Evolutionary conservation across 2,888 invertebrate genomes (phyloP).

Genomic region (Oeneis ivallda): DNA sequence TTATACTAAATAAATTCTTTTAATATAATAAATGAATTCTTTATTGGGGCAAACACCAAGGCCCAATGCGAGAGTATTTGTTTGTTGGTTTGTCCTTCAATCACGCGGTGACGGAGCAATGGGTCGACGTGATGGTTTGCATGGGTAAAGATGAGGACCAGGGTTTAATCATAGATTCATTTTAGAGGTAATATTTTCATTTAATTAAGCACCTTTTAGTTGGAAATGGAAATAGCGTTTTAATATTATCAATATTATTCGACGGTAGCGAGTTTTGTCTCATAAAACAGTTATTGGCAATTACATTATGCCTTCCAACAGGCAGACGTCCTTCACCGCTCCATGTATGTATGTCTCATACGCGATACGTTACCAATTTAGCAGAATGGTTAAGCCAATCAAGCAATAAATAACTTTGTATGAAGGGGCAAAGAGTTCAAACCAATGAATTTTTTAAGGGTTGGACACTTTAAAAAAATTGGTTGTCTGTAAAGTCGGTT

Average conservation of each 20-base stretch:
- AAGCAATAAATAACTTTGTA: conserved; percentile 12
- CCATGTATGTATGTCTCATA: conserved; percentile 44
- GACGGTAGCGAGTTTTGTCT: background rate
- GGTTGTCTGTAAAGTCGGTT: no score
- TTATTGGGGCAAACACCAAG: no score
- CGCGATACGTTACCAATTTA: conserved; percentile 30
- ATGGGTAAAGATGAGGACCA: no score
- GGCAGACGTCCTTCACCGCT: conserved; percentile 49
- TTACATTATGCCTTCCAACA: background rate
- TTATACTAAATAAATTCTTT: no score
- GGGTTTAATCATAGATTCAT: no score
- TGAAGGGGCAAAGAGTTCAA: conserved; percentile 15
- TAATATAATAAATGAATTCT: no score
- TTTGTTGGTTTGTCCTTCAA: no score
- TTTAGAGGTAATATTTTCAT: no score
- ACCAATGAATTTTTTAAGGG: background rate
- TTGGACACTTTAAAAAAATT: background rate
- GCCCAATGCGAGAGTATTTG: no score
- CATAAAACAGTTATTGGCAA: background rate
- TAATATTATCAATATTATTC: background rate
- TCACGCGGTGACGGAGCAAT: no score
- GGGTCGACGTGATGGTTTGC: no score
- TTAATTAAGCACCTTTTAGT: background rate
- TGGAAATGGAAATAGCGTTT: no score
- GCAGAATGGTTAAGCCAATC: conserved; percentile 14